These are phyloP conservation scores for Coecobrya sp. DNA, from an alignment of 2,888 invertebrate species.

Conservation along the genomic window DNA sequence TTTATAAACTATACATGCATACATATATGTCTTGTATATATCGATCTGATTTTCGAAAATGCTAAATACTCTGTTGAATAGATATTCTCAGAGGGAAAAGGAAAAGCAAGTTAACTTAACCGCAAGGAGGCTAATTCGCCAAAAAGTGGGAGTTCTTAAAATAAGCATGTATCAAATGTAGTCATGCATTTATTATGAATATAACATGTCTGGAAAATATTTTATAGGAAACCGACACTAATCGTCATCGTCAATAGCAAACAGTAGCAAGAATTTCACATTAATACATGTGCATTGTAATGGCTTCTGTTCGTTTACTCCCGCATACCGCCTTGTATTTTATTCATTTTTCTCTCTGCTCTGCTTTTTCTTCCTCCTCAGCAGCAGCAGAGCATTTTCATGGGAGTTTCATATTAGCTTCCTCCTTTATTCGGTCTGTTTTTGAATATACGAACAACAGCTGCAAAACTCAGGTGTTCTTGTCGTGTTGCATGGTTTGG, in stretches of 20 bases:
- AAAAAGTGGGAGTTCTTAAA: conserved; percentile 52
- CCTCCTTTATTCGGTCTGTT: background rate
- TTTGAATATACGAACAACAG: conserved; percentile 58
- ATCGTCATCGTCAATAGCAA: conserved; percentile 53
- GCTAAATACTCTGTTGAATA: background rate
- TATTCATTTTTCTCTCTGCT: conserved; percentile 32
- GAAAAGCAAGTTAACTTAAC: conserved; percentile 17
- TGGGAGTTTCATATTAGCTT: conserved; percentile 55
- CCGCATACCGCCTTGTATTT: conserved; percentile 4
- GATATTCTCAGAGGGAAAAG: conserved; percentile 19
- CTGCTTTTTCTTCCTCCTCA: conserved; percentile 36
- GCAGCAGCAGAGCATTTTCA: conserved; percentile 8
- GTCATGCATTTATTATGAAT: conserved; percentile 56
- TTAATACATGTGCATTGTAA: conserved; percentile 22
- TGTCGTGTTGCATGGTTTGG: conserved; percentile 59
- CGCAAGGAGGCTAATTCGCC: conserved; percentile 3
- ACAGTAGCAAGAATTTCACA: conserved; percentile 28
- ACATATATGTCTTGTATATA: conserved; percentile 15
- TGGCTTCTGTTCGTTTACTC: background rate
- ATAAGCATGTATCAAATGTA: conserved; percentile 58
- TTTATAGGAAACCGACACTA: conserved; percentile 70
- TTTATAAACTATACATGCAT: background rate
- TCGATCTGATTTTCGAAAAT: conserved; percentile 47
- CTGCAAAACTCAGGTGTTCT: conserved; percentile 79
- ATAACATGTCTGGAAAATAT: conserved; percentile 55